Evolutionary conservation across 2,113 vertebrate species (phyloP).

Genomic region (Theristicus caerulescens): DNA sequence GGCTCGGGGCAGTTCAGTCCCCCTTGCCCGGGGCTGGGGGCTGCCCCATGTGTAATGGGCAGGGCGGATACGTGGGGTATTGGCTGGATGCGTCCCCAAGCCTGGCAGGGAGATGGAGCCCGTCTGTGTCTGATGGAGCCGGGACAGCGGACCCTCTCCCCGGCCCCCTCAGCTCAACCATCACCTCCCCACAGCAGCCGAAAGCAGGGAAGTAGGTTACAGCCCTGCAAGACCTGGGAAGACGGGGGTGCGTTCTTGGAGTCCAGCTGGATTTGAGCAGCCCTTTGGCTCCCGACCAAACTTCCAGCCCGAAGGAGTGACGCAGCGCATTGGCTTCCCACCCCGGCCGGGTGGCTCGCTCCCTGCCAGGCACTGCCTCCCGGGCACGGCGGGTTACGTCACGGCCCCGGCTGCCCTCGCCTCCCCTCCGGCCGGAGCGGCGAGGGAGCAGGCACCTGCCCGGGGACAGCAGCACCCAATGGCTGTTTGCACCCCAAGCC

Average conservation of each 20-base stretch:
- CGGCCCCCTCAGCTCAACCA: not conserved
- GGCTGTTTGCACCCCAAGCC: not conserved
- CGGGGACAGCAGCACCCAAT: accelerated
- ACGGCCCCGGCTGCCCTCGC: not conserved
- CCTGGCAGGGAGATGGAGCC: not conserved
- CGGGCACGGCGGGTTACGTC: not conserved
- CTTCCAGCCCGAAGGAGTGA: not conserved
- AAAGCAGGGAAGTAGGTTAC: not conserved
- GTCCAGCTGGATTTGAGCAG: not conserved
- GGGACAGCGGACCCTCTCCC: not conserved
- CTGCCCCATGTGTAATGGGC: not conserved
- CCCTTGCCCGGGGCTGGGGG: not conserved
- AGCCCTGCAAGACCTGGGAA: accelerated
- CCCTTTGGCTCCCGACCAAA: conserved; percentile 5
- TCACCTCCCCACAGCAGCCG: accelerated
- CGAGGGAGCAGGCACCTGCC: not conserved
- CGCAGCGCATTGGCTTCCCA: not conserved
- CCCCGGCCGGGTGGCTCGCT: accelerated
- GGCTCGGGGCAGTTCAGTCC: not conserved
- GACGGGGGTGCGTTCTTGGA: not conserved
- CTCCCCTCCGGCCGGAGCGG: not conserved
- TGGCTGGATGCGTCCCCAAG: not conserved
- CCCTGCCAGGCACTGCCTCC: conserved; percentile 7
- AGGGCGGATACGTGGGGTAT: accelerated
- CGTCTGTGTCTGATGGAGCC: not conserved